phyloP scores from a whole-genome alignment of 2,888 invertebrate species.

The Brenthis daphne region DNA sequence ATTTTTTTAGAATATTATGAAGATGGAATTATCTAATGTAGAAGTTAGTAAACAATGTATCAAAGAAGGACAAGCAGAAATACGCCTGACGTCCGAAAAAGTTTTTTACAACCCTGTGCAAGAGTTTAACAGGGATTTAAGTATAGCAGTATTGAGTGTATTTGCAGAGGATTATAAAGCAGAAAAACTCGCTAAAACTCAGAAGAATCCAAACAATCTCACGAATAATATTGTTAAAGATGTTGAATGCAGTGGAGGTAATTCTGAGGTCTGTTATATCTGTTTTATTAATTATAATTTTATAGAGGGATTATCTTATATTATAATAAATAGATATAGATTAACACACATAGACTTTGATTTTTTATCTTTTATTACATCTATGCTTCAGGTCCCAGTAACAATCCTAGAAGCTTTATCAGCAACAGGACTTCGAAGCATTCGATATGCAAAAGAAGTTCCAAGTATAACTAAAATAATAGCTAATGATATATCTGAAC shows the following conservation, averaged over 20 bases:
- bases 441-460: slow-evolving; percentile 97
- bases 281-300: background rate
- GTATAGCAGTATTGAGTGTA: slow-evolving; percentile 87
- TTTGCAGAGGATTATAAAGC: slow-evolving; percentile 80
- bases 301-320: background rate
- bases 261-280: slow-evolving; percentile 33
- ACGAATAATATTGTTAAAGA: slow-evolving; percentile 46
- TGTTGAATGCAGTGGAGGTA: slow-evolving; percentile 31
- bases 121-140: slow-evolving; percentile 98
- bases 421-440: slow-evolving; percentile 97
- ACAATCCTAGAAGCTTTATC: slow-evolving; percentile 95
- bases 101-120: slow-evolving; percentile 99
- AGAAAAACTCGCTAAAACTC: slow-evolving; percentile 51
- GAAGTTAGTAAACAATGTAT: slow-evolving; percentile 61
- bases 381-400: slow-evolving; percentile 76
- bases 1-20: slow-evolving; percentile 45
- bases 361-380: background rate
- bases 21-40: slow-evolving; percentile 54
- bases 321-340: background rate
- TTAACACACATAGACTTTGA: background rate
- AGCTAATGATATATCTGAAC: slow-evolving; percentile 94
- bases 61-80: slow-evolving; percentile 90
- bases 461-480: slow-evolving; percentile 89
- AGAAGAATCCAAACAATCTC: slow-evolving; percentile 44
- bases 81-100: slow-evolving; percentile 85